Base-by-base conservation (phyloP, 2,888 invertebrate genomes). In the Diplolepis rosae region DNA sequence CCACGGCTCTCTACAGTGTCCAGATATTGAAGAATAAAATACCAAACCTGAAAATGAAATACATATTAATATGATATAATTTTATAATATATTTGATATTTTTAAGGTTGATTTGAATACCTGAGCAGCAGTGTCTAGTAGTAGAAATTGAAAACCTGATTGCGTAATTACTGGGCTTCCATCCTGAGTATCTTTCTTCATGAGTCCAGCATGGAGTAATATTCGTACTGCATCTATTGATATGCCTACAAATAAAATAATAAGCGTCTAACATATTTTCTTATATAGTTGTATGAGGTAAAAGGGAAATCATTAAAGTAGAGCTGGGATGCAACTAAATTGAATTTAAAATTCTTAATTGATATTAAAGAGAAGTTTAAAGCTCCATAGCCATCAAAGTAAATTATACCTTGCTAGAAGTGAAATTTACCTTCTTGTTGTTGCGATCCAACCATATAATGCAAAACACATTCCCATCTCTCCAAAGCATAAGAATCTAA, bases 121-220 rank as follows among this genome's bases (percentile, higher is more conserved):
- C 91, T 98, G 98, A 52, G 97, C 95, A 9, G 96, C 94, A 0
- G 97, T 96, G 86, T 98, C 98, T 73, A 99, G 91, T 24, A 99
- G 91, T 22, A 99, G 90, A 89, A 99, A 99, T 90, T 99, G 99
- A 89, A 99, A 99, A 0, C 99, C 99, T 77, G 96, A 95, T 75
- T 96, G 93, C 0, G 98, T 98, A 77, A 99, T 98, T 15, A 95
- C 94, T 1, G 93, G 95, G 74, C 93, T 95, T 0, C 95, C 94
- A 84, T 96, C 95, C 32, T 93, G 94, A 77, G 94, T 94, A 84
- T 95, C 94, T 80, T 95, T 91, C 88, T 95, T 96, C 96, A 98
- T 98, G 28, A 99, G 93, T 7, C 96, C 96, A 11, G 98, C 97
- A 88, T 97, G 96, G 30, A 97, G 90, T 77, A 99, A 91, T 76